Evolutionary conservation across 2,888 invertebrate species (phyloP).

Genomic region (Amblyteles armatorius): DNA sequence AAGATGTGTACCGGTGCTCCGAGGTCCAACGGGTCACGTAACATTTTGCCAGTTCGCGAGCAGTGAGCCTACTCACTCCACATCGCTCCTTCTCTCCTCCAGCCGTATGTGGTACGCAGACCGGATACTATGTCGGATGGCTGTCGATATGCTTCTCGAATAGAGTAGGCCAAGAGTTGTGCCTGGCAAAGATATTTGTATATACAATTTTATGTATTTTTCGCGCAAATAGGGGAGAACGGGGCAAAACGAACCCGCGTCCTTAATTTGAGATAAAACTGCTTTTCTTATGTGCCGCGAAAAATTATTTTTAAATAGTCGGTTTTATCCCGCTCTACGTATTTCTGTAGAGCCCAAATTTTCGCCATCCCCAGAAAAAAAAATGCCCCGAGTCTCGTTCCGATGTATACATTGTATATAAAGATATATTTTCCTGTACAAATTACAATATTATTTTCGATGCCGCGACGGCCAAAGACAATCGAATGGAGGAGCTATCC

Average conservation of each 20-base stretch:
- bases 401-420: not conserved
- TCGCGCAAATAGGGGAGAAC: not conserved
- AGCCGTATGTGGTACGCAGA: slow-evolving; percentile 4
- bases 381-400: not conserved
- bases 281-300: not conserved
- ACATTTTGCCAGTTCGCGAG: slow-evolving; percentile 49
- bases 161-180: slow-evolving; percentile 12
- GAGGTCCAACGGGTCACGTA: slow-evolving; percentile 53
- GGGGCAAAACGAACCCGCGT: not conserved
- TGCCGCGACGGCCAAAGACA: slow-evolving; percentile 16
- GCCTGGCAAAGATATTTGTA: not conserved
- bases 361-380: not conserved
- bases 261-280: not conserved
- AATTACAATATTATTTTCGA: slow-evolving; percentile 25
- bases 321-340: not conserved
- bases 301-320: not conserved
- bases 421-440: not conserved
- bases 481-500: not conserved
- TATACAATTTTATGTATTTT: not conserved
- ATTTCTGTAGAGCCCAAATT: not conserved
- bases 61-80: slow-evolving; percentile 13
- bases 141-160: slow-evolving; percentile 37
- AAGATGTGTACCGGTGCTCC: slow-evolving; percentile 39
- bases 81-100: slow-evolving; percentile 12
- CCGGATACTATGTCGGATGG: slow-evolving; percentile 15